phyloP scores from a whole-genome alignment of 1,140 invertebrate genomes.

The Calephelis nemesis region DNA sequence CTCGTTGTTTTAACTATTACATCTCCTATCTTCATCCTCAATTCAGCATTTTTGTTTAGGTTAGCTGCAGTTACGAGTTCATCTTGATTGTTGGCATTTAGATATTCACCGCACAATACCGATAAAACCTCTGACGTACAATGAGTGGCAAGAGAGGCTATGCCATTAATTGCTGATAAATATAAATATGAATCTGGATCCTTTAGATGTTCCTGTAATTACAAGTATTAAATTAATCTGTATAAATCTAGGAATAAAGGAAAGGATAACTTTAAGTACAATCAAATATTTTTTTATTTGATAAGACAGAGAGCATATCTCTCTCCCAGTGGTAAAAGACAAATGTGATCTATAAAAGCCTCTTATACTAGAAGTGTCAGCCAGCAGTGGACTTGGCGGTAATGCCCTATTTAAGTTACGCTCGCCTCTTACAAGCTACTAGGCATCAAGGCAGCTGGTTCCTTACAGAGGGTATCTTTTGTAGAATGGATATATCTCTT shows the following conservation, averaged over 20 bases:
- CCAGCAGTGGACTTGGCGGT: no score
- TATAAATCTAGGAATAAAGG: no score
- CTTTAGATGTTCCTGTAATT: conserved; percentile 85
- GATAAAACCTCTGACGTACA: conserved; percentile 85
- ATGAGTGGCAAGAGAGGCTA: conserved; percentile 83
- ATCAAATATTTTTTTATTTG: no score
- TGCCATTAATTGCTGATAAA: conserved; percentile 87
- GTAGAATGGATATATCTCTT: no score
- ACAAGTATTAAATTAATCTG: neutral
- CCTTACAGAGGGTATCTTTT: no score
- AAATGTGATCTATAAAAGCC: conserved; percentile 22
- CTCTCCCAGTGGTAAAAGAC: neutral
- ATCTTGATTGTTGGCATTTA: conserved; percentile 74
- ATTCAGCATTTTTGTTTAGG: conserved; percentile 78
- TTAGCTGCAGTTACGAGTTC: conserved; percentile 53
- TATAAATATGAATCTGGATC: conserved; percentile 92
- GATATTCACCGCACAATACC: conserved; percentile 83
- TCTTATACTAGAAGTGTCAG: no score
- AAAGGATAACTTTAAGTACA: no score
- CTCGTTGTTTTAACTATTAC: conserved; percentile 87
- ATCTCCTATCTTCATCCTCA: conserved; percentile 91
- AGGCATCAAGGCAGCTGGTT: no score
- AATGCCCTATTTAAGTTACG: no score
- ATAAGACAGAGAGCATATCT: no score
- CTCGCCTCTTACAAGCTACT: no score